Evolutionary conservation across 1,140 invertebrate genomes (phyloP), one percentile per base, ranked within the genome.

Genomic region (Heliconius congener): DNA sequence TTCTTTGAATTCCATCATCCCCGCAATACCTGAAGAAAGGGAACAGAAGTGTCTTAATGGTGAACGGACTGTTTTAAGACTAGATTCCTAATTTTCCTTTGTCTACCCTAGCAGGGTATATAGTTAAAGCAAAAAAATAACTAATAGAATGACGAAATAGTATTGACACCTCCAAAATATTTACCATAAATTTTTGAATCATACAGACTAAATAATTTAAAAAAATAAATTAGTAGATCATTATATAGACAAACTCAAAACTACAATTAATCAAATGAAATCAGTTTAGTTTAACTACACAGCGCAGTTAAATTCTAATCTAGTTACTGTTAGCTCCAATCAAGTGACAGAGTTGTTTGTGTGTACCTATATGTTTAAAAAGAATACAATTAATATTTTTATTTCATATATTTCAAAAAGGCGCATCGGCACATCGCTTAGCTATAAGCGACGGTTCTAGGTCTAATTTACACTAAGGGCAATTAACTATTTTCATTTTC

Each of bases 241-340:
- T 34, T 34, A 57, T 57, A 57, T 27, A 57, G 8, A 0, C 55
- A 57, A 57, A 23, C 1, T 23, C 19, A 57, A 57, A 57, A 57
- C 55, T 57, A n/a, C 60, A 27, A 18, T 30, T 66, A 66, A 66
- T 13, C 9, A 66, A 66, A 66, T 66, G 27, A 66, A 66, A 4
- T 66, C 13, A 66, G 27, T 66, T 66, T 66, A 66, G 60, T 66
- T 30, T 30, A 30, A 66, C 60, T 30, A 66, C 27, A 66, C 1
- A 66, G 60, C 11, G 23, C 27, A 66, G 60, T 66, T 66, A 66
- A 30, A 66, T 30, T 66, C 23, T 66, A 66, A 66, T 66, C 60
- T 27, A 27, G 27, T 66, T 66, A 66, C 23, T 23, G 27, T 66
- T 19, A 66, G 60, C 60, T 30, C 60, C 60, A 66, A 66, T 66